Percentiles rank a stretch among this genome's conserved stretches.
phyloP scores from a whole-genome alignment of 2,797 vertebrate genomes.

The Pseudotriccus pelzelni region DNA sequence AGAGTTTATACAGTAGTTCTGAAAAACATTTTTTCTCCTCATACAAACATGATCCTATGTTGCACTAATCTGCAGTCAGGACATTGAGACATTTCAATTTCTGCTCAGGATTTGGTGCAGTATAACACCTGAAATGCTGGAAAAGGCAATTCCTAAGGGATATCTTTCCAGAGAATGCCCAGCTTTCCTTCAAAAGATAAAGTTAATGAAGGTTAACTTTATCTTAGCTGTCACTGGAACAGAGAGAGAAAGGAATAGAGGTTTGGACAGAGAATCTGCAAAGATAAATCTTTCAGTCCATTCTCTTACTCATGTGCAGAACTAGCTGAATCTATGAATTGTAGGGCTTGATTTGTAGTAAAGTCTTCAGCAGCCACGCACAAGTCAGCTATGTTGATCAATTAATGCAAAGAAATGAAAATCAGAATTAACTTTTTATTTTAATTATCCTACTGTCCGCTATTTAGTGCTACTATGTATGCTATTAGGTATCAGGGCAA shows the following conservation, averaged over 20 bases:
- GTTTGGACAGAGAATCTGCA: background rate
- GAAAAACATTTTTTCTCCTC: background rate
- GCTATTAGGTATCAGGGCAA: background rate
- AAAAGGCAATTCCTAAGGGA: background rate
- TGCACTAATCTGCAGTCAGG: background rate
- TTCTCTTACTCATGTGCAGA: background rate
- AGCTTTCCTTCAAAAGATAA: background rate
- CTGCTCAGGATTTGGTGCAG: background rate
- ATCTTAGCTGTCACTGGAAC: background rate
- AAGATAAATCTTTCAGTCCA: background rate
- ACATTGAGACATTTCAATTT: background rate
- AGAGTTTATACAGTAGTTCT: background rate
- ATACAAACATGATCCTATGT: background rate
- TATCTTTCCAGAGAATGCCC: background rate
- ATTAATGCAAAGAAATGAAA: background rate
- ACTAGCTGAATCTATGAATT: fast-evolving
- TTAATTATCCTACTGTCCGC: background rate
- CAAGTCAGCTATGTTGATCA: background rate
- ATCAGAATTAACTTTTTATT: background rate
- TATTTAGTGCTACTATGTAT: background rate
- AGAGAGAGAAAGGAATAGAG: background rate
- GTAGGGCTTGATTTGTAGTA: background rate
- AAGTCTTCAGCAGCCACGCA: background rate
- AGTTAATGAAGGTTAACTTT: background rate
- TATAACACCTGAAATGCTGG: background rate